Evolutionary conservation across 2,888 invertebrate species (phyloP), one percentile per base, ranked within the genome.

Genomic region (Thymelicus acteon): DNA sequence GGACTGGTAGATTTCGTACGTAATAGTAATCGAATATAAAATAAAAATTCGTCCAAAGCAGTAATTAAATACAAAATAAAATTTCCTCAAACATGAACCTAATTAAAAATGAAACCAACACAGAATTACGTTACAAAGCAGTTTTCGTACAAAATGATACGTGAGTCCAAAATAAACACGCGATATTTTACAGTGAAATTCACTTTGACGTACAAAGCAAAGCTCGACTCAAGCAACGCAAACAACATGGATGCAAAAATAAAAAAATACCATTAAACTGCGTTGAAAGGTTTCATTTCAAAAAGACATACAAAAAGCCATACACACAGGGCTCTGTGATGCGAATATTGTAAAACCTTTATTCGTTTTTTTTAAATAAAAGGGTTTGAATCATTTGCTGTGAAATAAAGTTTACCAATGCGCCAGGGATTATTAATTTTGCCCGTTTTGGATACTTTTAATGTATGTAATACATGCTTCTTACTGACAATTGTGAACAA

Each of bases 171-270:
- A 60, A 67, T 60, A 67, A 67, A 49, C 40, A 49, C 24, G 39
- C 60, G 12, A 57, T 15, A 37, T 61, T 67, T 61, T 61, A 52
- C 67, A 61, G 31, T 68, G 67, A 31, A 68, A 68, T 61, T 61
- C 54, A 54, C 61, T 68, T 68, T 68, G 61, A 68, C 54, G 52
- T 31, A 61, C 61, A 68, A 68, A 66, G 66, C 58, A 47, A 57
- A 54, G 52, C 61, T 49, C 60, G 54, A 61, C 61, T 67, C 61
- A 52, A 62, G 54, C 39, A 57, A 60, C 37, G 63, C 48, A 63
- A 69, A 63, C 69, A 69, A 44, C n/a, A 54, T 68, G 12, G 31
- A 7, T 61, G 62, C 37, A 62, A 62, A 67, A 62, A 63, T 61
- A 58, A 47, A 69, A 19, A 63, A 62, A 57, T 62, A 69, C 68